phyloP scores from a whole-genome alignment of 2,888 invertebrate species.

The Pycnomerus fuliginosus region DNA sequence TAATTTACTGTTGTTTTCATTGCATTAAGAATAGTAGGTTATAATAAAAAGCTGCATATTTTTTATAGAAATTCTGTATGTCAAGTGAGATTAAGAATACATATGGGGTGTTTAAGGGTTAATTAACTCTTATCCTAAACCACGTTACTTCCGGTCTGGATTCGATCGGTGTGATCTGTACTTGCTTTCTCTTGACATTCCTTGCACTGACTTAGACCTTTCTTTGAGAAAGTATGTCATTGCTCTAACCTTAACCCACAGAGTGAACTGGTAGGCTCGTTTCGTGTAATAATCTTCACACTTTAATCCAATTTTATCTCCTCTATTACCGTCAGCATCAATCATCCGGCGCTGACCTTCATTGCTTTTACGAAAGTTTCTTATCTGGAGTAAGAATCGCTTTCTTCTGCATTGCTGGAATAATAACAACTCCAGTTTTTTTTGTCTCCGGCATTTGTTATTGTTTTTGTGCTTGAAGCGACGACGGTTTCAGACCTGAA shows the following conservation, averaged over 20 bases:
- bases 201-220: conserved; percentile 51
- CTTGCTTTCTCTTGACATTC: conserved; percentile 50
- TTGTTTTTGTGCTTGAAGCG: no score
- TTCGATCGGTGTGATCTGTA: conserved; percentile 30
- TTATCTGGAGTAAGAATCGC: no score
- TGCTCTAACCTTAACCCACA: conserved; percentile 52
- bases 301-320: not conserved
- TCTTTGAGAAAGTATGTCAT: conserved; percentile 53
- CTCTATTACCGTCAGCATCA: no score
- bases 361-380: no score
- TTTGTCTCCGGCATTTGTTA: no score
- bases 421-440: no score
- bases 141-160: conserved; percentile 23
- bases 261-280: conserved; percentile 6
- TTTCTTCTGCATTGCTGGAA: no score
- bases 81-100: no score
- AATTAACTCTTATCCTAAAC: not conserved
- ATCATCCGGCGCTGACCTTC: no score
- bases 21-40: conserved; percentile 23
- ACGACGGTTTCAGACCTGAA: no score
- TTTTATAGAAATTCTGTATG: no score
- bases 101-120: no score
- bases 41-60: conserved; percentile 11
- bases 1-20: conserved; percentile 21
- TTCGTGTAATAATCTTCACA: conserved; percentile 12